Evolutionary conservation across 2,888 invertebrate genomes (phyloP).

Genomic region (Polydrusus cervinus): DNA sequence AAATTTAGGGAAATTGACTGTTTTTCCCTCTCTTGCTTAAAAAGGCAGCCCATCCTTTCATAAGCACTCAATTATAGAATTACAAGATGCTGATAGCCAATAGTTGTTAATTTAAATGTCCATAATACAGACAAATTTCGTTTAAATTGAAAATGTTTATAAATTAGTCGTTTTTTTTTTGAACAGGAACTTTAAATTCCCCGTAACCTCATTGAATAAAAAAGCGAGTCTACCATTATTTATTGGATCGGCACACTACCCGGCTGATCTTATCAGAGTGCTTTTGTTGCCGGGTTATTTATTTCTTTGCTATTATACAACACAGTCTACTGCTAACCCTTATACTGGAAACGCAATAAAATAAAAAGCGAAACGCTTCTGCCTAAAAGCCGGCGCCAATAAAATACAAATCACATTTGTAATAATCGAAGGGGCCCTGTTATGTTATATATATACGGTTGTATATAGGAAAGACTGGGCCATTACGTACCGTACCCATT

Average conservation of each 20-base stretch:
- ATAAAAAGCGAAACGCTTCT: conserved; percentile 51
- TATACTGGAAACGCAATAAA: conserved; percentile 52
- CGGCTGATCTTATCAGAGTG: conserved; percentile 49
- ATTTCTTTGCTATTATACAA: conserved; percentile 46
- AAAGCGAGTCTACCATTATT: conserved; percentile 43
- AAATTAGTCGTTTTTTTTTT: not conserved
- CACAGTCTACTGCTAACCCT: conserved; percentile 50
- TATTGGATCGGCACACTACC: conserved; percentile 44
- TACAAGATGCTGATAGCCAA: too few relatives aligned
- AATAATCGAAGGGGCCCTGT: conserved; percentile 43
- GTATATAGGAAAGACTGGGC: conserved; percentile 28
- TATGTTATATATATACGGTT: conserved; percentile 19
- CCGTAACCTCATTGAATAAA: conserved; percentile 27
- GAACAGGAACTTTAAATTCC: conserved; percentile 6
- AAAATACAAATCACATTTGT: conserved; percentile 53
- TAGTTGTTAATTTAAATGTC: too few relatives aligned
- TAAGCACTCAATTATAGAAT: too few relatives aligned
- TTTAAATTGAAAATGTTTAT: not conserved
- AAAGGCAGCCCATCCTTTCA: too few relatives aligned
- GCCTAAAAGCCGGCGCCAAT: conserved; percentile 52
- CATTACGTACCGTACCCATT: conserved; percentile 45
- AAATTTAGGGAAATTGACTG: too few relatives aligned
- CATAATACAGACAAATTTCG: not conserved
- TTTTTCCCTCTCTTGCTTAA: too few relatives aligned
- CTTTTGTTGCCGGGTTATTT: conserved; percentile 49